These are phyloP conservation scores for Torymus texanus DNA, from an alignment of 2,888 invertebrate species.

Conservation along the genomic window DNA sequence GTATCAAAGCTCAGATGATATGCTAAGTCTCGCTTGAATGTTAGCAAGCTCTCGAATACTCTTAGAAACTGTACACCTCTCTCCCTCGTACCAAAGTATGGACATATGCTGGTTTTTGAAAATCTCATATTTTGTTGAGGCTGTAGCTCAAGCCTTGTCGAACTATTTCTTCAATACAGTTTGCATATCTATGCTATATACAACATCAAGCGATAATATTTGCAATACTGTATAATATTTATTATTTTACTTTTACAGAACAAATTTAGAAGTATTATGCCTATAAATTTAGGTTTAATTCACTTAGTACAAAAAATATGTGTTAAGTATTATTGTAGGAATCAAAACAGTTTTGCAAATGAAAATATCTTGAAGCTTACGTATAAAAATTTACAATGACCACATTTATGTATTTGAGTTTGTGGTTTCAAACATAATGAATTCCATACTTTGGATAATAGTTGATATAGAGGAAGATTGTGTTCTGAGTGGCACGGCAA, in stretches of 20 bases:
- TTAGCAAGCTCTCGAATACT: slow-evolving; percentile 70
- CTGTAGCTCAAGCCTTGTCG: slow-evolving; percentile 66
- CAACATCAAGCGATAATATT: slow-evolving; percentile 57
- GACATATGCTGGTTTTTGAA: slow-evolving; percentile 72
- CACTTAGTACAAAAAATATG: slow-evolving; percentile 44
- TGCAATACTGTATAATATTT: slow-evolving; percentile 55
- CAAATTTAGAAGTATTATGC: background rate
- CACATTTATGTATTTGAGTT: slow-evolving; percentile 43
- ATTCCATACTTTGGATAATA: slow-evolving; percentile 75
- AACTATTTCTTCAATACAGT: slow-evolving; percentile 62
- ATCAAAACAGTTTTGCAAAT: slow-evolving; percentile 63
- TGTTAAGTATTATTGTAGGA: slow-evolving; percentile 3
- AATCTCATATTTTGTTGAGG: slow-evolving; percentile 68
- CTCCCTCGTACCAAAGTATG: slow-evolving; percentile 75
- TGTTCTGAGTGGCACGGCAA: slow-evolving; percentile 73
- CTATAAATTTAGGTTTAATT: background rate
- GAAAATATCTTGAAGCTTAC: slow-evolving; percentile 62
- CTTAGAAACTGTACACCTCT: slow-evolving; percentile 73
- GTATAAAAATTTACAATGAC: slow-evolving; percentile 59
- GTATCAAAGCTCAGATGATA: slow-evolving; percentile 75
- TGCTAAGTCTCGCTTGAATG: slow-evolving; percentile 72
- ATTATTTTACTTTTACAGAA: slow-evolving; percentile 44
- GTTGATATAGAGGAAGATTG: slow-evolving; percentile 75
- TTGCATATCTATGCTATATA: slow-evolving; percentile 58
- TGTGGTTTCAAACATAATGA: slow-evolving; percentile 64